Base-by-base conservation (phyloP, 1,140 invertebrate species). In the Trachelipus rathkii region DNA sequence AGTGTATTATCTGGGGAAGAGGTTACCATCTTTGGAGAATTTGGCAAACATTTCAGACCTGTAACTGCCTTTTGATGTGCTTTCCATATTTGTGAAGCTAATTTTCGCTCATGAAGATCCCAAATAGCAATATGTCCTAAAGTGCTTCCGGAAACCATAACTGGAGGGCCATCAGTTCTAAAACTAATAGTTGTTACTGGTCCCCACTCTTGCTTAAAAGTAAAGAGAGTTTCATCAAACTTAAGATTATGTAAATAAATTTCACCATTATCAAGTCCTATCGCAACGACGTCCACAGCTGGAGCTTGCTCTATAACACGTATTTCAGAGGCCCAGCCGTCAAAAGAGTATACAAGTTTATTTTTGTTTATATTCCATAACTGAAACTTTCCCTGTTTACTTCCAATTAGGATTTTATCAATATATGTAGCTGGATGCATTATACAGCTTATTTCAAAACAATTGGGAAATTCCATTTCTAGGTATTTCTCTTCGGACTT, bases 1-100 rank as follows among this genome's bases (percentile, higher is more conserved):
- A 99, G 84, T n/a, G 94, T 92, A 86, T 99, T 99, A 84, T 99
- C 97, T 5, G 91, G 87, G 0, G 95, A 96, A 45, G 93, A 95
- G 0, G 96, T 95, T 3, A 97, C 89, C 83, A 98, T 87, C 0
- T 98, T 84, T 0, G 95, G 95, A 85, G 98, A 94, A 79, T 90
- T 92, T 23, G 91, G 90, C 15, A 98, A 86, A 85, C 91, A 97
- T 77, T 91, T 87, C 53, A 97, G 85, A 0, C 94, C 94, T 23
- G 90, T 89, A 1, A 98, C 90, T 50, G 89, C 82, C 15, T 86
- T 87, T 73, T 87, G 85, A 83, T 99, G 97, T 21, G 93, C 94
- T 77, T 89, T 83, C 75, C 89, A 83, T 19, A 95, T 87, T 83
- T 95, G 92, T 82, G 89, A 90, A 23, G 89, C 87, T 0, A 97